phyloP scores from a whole-genome alignment of 2,888 invertebrate genomes.

The Neocrepidodera transversa region DNA sequence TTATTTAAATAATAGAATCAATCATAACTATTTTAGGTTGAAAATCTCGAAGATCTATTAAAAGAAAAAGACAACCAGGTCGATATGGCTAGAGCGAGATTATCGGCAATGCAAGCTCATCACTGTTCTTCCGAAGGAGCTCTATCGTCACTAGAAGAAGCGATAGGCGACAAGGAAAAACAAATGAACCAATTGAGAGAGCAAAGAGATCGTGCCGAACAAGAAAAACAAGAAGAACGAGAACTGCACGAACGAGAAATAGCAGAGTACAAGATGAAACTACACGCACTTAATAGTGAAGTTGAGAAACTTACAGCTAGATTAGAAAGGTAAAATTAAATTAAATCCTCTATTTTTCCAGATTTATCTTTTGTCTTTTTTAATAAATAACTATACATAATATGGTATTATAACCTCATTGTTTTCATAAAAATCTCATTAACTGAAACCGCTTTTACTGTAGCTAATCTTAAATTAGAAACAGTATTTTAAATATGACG shows the following conservation, averaged over 20 bases:
- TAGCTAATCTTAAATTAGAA: no score
- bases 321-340: conserved; percentile 67
- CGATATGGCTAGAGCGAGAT: conserved; percentile 88
- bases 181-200: conserved; percentile 94
- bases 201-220: conserved; percentile 93
- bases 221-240: conserved; percentile 94
- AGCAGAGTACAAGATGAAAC: conserved; percentile 94
- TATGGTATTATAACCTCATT: no score
- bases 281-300: conserved; percentile 89
- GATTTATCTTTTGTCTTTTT: no score
- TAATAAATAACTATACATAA: no score
- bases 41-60: conserved; percentile 94
- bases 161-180: conserved; percentile 95
- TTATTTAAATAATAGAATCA: no score
- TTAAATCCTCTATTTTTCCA: background rate
- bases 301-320: conserved; percentile 88
- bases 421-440: no score
- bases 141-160: conserved; percentile 91
- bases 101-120: conserved; percentile 93
- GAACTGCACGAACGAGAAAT: conserved; percentile 92
- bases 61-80: conserved; percentile 99
- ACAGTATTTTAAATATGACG: no score
- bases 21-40: conserved; percentile 86
- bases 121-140: conserved; percentile 94
- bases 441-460: no score